Base-by-base conservation (phyloP, 2,888 invertebrate species). In the Zelleria hepariella region DNA sequence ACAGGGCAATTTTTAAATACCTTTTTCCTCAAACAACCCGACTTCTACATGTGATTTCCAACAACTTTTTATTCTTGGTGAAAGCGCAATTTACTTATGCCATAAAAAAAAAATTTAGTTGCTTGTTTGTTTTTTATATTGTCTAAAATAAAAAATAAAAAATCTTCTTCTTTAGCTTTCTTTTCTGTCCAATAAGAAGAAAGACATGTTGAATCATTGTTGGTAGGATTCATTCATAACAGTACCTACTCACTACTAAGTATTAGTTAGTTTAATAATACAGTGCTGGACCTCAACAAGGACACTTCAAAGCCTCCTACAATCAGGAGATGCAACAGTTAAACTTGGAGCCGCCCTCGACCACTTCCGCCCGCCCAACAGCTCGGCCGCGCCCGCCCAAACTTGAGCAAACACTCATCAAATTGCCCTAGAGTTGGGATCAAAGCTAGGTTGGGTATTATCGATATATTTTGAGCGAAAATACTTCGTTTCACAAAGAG, bases 241-340 rank as follows among this genome's bases (percentile, higher is more conserved):
- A n/a, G n/a, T 20, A 20, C 7, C 6, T 51, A 51, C 51, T 51
- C 51, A 10, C 10, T 51, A 21, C 20, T 20, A 20, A 15, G 18
- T 51, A 7, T 18, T 21, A 49, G 21, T 49, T 49, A 18, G 18
- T 49, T 4, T 49, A 20, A 21, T 49, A 21, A 21, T 49, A 49
- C 49, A 42, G 51, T 23, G n/a, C 24, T 5, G 23, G 24, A 6
- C 24, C 54, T 24, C 23, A n/a, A 54, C 24, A 54, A 54, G 23
- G n/a, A 54, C 24, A 24, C 42, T 56, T n/a, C 54, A 54, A 54
- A 27, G 66, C 63, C 64, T 68, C 68, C 71, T 72, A 82, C 80
- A 81, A 83, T 84, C 83, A 82, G 78, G 71, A 72, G 78, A 78
- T 76, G 86, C 86, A 86, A 86, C 86, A 86, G 87, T 85, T 86